Conservation (phyloP, 2,888 invertebrate genomes). For the Tetragonula carbonaria region DNA sequence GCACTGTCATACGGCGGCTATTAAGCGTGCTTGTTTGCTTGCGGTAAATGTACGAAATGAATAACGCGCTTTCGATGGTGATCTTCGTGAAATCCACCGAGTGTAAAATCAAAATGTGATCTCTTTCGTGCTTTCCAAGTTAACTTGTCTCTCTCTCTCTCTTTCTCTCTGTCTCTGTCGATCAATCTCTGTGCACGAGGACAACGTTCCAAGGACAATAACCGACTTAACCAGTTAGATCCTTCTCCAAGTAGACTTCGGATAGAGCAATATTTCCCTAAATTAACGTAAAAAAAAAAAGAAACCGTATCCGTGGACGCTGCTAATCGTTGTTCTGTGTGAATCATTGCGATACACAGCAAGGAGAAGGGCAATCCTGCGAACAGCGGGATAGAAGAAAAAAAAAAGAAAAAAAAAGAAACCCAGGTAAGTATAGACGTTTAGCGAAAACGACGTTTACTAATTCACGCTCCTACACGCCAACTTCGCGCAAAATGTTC, state of each 20-base stretch:
- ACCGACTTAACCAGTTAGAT: conserved; percentile 36
- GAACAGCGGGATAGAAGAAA: neutral
- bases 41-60: neutral
- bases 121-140: conserved; percentile 27
- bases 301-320: neutral
- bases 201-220: conserved; percentile 59
- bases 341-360: neutral
- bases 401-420: neutral
- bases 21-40: neutral
- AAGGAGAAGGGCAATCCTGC: neutral
- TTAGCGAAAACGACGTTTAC: conserved; percentile 60
- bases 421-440: neutral
- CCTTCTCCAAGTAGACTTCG: conserved; percentile 29
- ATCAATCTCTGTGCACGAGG: conserved; percentile 7
- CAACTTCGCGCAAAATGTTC: conserved; percentile 63
- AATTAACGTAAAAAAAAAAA: neutral
- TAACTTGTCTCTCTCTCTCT: neutral
- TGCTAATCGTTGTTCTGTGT: conserved; percentile 10
- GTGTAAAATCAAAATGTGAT: neutral
- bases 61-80: conserved; percentile 12
- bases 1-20: neutral
- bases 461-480: conserved; percentile 69
- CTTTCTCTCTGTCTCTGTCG: neutral
- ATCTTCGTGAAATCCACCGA: neutral
- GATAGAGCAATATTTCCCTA: conserved; percentile 48